Evolutionary conservation across 2,888 invertebrate genomes (phyloP).

Genomic region (Stratiomys singularior): DNA sequence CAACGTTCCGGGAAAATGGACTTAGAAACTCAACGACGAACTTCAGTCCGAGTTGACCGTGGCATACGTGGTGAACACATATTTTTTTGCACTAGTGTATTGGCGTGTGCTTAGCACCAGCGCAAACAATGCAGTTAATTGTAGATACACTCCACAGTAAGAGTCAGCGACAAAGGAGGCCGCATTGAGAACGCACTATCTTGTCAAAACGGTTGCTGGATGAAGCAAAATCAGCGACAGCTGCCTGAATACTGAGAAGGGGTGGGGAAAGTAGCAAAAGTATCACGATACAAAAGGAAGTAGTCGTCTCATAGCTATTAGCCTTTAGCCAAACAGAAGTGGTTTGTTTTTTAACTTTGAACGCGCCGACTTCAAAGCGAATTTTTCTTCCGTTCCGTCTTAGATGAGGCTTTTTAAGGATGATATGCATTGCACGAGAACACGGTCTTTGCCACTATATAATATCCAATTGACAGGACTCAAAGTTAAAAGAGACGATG

Average conservation of each 20-base stretch:
- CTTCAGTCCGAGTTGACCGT: no score
- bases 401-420: slow-evolving; percentile 25
- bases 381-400: slow-evolving; percentile 47
- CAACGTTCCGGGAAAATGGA: no score
- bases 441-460: slow-evolving; percentile 8
- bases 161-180: slow-evolving; percentile 27
- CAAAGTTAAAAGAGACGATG: slow-evolving; percentile 9
- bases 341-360: slow-evolving; percentile 49
- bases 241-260: no score
- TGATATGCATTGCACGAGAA: slow-evolving; percentile 31
- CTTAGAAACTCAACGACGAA: no score
- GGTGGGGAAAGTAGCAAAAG: background rate
- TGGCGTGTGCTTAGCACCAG: background rate
- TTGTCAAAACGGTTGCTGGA: slow-evolving; percentile 9
- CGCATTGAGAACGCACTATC: slow-evolving; percentile 8
- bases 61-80: no score
- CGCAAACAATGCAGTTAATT: slow-evolving; percentile 44
- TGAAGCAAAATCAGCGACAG: no score
- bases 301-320: slow-evolving; percentile 48
- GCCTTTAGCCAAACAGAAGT: slow-evolving; percentile 49
- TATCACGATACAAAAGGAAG: slow-evolving; percentile 33
- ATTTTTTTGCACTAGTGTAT: background rate
- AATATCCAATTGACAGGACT: slow-evolving; percentile 36
- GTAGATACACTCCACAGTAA: slow-evolving; percentile 36
- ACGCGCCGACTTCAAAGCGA: slow-evolving; percentile 43